Evolutionary conservation across 2,797 vertebrate species (phyloP), one percentile per base, ranked within the genome.

Genomic region (Rhinoraja longicauda): DNA sequence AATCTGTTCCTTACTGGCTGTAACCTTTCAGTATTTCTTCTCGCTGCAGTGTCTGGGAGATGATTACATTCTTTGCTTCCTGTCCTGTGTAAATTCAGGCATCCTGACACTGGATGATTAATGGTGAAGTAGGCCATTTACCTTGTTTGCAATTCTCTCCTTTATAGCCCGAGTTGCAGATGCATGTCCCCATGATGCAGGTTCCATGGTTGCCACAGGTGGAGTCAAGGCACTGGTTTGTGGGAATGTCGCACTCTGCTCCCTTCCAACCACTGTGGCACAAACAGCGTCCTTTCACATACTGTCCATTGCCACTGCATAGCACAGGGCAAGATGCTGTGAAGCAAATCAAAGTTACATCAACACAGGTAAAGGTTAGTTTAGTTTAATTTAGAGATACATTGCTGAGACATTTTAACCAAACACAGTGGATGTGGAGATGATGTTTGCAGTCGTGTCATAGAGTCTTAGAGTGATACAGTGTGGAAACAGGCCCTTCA

Each of bases 211-310:
- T 97, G n/a, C 97, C 99, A 96, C 99, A 99, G 93, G 98, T 96
- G 94, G 98, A 94, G 4, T 99, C 99, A 1, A 99, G 97, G 94
- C 99, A 99, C 96, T 99, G 98, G 96, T 96, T 99, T 53, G 99
- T 99, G 2, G 99, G 98, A 94, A 99, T 98, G 0, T 99, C 98
- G 0, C 99, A 99, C 93, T 99, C 99, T 0, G 98, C 97, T 5
- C 99, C 99, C 95, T 99, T 99, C 99, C 99, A 99, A 94, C 99
- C 99, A 0, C 98, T 99, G 95, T 99, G 98, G 95, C 99, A 99
- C 96, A 99, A 96, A 95, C 99, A 99, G 94, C 98, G 97, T 77
- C 99, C 99, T 95, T 99, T 99, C 95, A 99, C 97, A 95, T 99
- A 99, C 94, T 99, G 98, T 93, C 99, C 99, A 0, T 99, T 99